Evolutionary conservation across 2,113 vertebrate species (phyloP), one percentile per base, ranked within the genome.

Genomic region (Chaetodon auriga): DNA sequence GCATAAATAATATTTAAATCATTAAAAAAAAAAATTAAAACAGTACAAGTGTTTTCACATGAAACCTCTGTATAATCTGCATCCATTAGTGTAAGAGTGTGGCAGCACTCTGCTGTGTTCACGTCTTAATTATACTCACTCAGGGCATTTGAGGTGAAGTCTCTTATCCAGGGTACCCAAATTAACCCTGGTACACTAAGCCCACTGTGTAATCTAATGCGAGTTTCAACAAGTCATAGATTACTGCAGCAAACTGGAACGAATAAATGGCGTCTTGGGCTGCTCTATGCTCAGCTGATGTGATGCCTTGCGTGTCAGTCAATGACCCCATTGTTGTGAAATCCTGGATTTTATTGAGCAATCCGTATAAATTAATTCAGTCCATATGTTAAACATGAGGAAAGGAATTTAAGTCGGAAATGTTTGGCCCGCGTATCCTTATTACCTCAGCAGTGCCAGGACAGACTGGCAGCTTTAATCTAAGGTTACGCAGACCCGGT

Each of bases 321-420:
- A 94, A 87, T 91, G 72, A 83, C 53, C 76, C 87, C 86, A 88
- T 91, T 90, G 91, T 92, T 83, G 53, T 30, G 51, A 90, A 92
- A 91, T 88, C 76, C 60, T 72, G 70, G 83, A 89, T 87, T 89
- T 30, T 80, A 90, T 79, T 77, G 66, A 80, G 80, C 77, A 74
- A 83, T 76, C 68, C 18, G 0, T 66, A 75, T 73, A 82, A 85
- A 88, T 77, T 73, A 62, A 90, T 84, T 84, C 62, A 81, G 66
- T 61, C 74, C 86, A 87, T 86, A 86, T 90, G 75, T 82, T 86
- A 68, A 89, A 90, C 79, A 79, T 21, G 21, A 66, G 75, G 30
- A 81, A 83, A 19, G 57, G 55, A 55, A 80, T 43, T 78, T 41
- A 46, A 38, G 63, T 36, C 45, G 46, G 77, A 69, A 83, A 63